These are phyloP conservation scores for Percopsis omiscomaycus DNA, from an alignment of 2,797 vertebrate genomes.

Conservation along the genomic window DNA sequence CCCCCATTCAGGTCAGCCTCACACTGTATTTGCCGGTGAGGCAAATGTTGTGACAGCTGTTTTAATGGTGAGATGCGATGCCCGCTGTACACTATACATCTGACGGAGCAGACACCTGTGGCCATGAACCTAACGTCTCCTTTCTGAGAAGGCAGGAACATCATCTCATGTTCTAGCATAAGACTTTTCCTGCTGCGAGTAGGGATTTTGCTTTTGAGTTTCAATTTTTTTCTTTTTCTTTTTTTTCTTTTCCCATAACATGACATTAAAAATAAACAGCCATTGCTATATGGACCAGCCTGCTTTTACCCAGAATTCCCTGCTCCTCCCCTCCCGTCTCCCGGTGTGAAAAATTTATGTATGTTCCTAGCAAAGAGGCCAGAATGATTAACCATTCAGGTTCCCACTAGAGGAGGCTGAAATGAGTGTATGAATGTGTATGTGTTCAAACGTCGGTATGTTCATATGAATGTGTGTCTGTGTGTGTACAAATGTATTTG, in stretches of 20 bases:
- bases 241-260: background rate
- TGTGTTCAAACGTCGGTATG: background rate
- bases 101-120: conserved; percentile 13
- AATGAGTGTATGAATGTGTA: conserved; percentile 30
- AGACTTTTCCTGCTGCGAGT: no score
- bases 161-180: background rate
- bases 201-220: no score
- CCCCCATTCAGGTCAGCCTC: conserved; percentile 20
- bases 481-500: conserved; percentile 3
- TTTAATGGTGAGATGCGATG: conserved; percentile 11
- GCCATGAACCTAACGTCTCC: conserved; percentile 6
- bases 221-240: conserved; percentile 9
- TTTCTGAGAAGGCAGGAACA: background rate
- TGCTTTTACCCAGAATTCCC: conserved; percentile 46
- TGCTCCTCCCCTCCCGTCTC: conserved; percentile 34
- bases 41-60: conserved; percentile 44
- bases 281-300: conserved; percentile 21
- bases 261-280: conserved; percentile 1
- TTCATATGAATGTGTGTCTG: background rate
- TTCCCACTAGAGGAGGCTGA: conserved; percentile 61
- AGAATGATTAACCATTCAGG: conserved; percentile 74
- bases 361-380: conserved; percentile 63
- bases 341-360: conserved; percentile 69
- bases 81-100: conserved; percentile 27
- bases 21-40: conserved; percentile 5